phyloP scores from a whole-genome alignment of 2,888 invertebrate species.

The Volucella zonaria region DNA sequence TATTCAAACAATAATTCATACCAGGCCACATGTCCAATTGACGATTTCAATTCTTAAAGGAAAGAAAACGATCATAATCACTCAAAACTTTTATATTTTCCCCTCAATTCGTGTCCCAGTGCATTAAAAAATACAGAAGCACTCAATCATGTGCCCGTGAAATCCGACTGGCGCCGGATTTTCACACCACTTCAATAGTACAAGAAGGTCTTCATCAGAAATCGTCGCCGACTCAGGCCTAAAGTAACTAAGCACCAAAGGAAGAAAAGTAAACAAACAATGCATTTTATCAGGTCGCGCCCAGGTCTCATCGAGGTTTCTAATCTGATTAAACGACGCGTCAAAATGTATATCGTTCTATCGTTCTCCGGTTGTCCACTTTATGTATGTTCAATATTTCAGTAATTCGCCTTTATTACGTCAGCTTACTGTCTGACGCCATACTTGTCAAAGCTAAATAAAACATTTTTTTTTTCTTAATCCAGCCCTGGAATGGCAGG shows the following conservation, averaged over 20 bases:
- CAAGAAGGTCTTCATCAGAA: slow-evolving; percentile 34
- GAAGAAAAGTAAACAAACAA: slow-evolving; percentile 35
- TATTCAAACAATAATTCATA: background rate
- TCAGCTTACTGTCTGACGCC: slow-evolving; percentile 73
- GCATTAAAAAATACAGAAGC: slow-evolving; percentile 13
- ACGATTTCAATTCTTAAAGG: slow-evolving; percentile 32
- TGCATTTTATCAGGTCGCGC: slow-evolving; percentile 54
- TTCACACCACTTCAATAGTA: slow-evolving; percentile 57
- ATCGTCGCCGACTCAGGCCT: background rate
- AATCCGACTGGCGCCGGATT: slow-evolving; percentile 71
- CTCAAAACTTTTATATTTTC: slow-evolving; percentile 50
- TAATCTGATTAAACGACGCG: slow-evolving; percentile 68
- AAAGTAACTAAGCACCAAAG: slow-evolving; percentile 16
- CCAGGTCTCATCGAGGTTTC: slow-evolving; percentile 36
- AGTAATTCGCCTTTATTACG: slow-evolving; percentile 70
- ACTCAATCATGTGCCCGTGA: slow-evolving; percentile 58
- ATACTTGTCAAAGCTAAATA: slow-evolving; percentile 72
- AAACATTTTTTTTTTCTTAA: slow-evolving; percentile 65
- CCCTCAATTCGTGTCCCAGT: slow-evolving; percentile 11
- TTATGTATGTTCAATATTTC: slow-evolving; percentile 63
- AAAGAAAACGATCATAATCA: slow-evolving; percentile 63
- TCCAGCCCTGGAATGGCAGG: slow-evolving; percentile 41
- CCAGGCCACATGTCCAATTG: slow-evolving; percentile 27
- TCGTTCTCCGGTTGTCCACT: slow-evolving; percentile 42
- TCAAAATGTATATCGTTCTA: slow-evolving; percentile 7